Evolutionary conservation across 2,113 vertebrate genomes (phyloP).

Genomic region (Xenopus laevis): DNA sequence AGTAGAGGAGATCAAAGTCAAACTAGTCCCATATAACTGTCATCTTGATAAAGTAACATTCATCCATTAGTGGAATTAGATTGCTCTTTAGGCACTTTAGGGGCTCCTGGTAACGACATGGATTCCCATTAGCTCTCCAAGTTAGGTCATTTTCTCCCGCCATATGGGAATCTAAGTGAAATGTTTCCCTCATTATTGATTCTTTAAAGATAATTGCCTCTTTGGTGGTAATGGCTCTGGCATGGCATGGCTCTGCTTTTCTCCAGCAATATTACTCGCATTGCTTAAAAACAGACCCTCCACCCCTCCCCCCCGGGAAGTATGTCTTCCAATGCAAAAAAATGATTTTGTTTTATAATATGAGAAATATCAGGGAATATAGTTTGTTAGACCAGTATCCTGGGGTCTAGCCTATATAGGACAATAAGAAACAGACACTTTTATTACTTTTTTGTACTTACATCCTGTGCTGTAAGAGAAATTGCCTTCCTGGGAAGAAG

Average conservation of each 20-base stretch:
- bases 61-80: slow-evolving; percentile 27
- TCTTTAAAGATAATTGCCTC: slow-evolving; percentile 21
- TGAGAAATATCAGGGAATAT: not conserved
- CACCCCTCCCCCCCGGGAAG: not conserved
- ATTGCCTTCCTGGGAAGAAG: slow-evolving; percentile 25
- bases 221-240: slow-evolving; percentile 5
- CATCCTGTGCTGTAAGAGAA: slow-evolving; percentile 3
- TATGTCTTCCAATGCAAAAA: not conserved
- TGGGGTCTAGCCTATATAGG: slow-evolving; percentile 6
- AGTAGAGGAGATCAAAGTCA: not conserved
- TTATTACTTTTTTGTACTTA: slow-evolving; percentile 5
- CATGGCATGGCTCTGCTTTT: slow-evolving; percentile 10
- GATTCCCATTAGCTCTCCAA: slow-evolving; percentile 22
- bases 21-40: slow-evolving; percentile 7
- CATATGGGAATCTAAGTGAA: slow-evolving; percentile 6
- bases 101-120: slow-evolving; percentile 13
- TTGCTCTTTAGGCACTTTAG: slow-evolving; percentile 33
- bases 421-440: not conserved
- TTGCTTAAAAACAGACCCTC: slow-evolving; percentile 9
- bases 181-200: slow-evolving; percentile 31
- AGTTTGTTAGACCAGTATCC: slow-evolving; percentile 11
- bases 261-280: not conserved
- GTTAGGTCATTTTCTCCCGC: slow-evolving; percentile 10
- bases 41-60: slow-evolving; percentile 20
- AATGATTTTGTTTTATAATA: slow-evolving; percentile 17